A percentile compares a stretch with the other conserved stretches of the same genome.
phyloP scores from a whole-genome alignment of 1,140 invertebrate genomes.

The Sitodiplosis mosellana region DNA sequence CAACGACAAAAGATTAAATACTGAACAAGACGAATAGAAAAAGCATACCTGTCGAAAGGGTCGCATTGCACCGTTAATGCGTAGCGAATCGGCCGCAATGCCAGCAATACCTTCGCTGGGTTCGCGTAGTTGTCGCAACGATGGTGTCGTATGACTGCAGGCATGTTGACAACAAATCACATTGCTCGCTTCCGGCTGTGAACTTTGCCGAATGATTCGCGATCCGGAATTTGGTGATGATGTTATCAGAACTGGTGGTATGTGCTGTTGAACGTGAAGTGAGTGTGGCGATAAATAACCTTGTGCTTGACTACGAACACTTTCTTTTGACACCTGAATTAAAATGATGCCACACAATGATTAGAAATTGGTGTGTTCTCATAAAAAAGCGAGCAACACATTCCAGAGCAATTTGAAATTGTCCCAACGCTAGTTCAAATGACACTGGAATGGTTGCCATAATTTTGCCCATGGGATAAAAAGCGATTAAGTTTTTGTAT shows the following conservation, averaged over 20 bases:
- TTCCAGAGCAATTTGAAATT: too few species aligned
- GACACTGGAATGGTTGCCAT: too few species aligned
- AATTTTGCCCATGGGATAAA: too few species aligned
- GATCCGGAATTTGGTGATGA: constrained; percentile 40
- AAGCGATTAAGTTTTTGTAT: too few species aligned
- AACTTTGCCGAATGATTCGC: constrained; percentile 74
- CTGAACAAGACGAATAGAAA: neutral
- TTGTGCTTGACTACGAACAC: neutral
- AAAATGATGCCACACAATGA: constrained; percentile 33
- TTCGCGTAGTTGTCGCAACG: constrained; percentile 63
- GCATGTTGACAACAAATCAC: constrained; percentile 40
- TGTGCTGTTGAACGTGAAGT: constrained; percentile 16
- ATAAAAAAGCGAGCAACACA: too few species aligned
- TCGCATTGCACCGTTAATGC: constrained; percentile 90
- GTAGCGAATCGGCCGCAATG: constrained; percentile 89
- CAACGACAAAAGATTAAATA: neutral
- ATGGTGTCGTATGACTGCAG: constrained; percentile 39
- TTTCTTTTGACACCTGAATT: constrained; percentile 13
- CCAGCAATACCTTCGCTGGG: constrained; percentile 60
- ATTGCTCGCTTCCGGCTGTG: constrained; percentile 65
- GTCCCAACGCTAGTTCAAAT: too few species aligned
- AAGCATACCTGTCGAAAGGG: constrained; percentile 83
- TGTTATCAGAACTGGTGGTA: constrained; percentile 49
- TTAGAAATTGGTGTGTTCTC: constrained; percentile 22
- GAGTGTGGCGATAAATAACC: neutral